Conservation (phyloP, 1,140 invertebrate species). For the Drosophila chauvacae region DNA sequence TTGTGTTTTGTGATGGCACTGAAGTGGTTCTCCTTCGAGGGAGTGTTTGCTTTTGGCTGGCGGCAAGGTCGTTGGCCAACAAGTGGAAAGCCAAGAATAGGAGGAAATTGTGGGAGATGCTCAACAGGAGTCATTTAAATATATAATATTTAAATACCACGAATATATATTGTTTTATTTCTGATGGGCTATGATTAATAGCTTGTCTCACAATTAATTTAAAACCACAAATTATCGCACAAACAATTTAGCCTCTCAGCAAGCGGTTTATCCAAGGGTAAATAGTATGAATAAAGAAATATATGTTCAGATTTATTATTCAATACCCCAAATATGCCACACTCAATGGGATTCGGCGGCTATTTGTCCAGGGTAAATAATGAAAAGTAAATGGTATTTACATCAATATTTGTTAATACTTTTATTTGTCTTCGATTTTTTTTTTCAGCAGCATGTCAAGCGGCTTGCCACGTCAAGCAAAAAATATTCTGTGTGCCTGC, state of each 20-base stretch:
- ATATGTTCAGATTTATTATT: constrained; percentile 25
- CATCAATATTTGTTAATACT: constrained; percentile 44
- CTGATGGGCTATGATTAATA: background rate
- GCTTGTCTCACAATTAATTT: background rate
- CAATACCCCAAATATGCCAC: constrained; percentile 32
- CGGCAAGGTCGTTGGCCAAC: constrained; percentile 40
- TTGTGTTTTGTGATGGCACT: constrained; percentile 19
- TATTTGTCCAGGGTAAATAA: constrained; percentile 41
- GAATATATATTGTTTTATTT: background rate
- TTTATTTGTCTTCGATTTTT: constrained; percentile 47
- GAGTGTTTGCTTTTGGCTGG: constrained; percentile 42
- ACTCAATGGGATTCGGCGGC: constrained; percentile 26
- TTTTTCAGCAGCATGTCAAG: constrained; percentile 1
- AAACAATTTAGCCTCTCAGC: constrained; percentile 1
- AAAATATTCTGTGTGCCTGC: constrained; percentile 23
- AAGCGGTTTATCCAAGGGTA: background rate
- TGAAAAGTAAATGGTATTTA: constrained; percentile 42
- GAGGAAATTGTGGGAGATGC: background rate
- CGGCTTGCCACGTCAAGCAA: constrained; percentile 26
- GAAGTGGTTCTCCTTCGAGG: constrained; percentile 25
- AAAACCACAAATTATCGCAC: background rate
- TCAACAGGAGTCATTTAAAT: background rate
- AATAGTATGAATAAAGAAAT: constrained; percentile 15
- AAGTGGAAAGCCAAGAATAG: background rate
- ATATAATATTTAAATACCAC: background rate